Evolutionary conservation across 2,113 vertebrate genomes (phyloP).

Genomic region (Gymnocephalus cernua): DNA sequence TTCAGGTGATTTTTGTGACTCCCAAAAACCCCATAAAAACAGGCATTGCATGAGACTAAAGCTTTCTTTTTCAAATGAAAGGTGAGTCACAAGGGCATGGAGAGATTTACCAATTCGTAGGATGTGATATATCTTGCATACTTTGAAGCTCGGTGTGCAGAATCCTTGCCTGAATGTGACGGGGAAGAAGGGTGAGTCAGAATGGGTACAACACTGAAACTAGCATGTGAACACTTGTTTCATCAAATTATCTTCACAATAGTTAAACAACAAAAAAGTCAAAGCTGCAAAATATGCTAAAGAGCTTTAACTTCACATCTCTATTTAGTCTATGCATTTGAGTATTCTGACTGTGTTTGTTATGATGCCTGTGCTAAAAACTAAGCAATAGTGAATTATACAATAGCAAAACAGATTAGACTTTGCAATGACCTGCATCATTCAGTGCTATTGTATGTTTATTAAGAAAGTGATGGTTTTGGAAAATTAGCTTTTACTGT

Average conservation of each 20-base stretch:
- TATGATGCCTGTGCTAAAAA: background rate
- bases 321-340: background rate
- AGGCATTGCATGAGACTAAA: conserved; percentile 5
- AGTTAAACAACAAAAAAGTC: background rate
- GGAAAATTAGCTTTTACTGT: background rate
- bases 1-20: conserved; percentile 11
- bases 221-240: background rate
- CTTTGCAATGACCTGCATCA: background rate
- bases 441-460: background rate
- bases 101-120: conserved; percentile 1
- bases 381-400: background rate
- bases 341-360: background rate
- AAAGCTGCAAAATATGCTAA: background rate
- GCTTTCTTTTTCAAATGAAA: conserved; percentile 25
- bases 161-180: conserved; percentile 5
- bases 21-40: background rate
- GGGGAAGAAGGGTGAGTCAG: conserved; percentile 12
- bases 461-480: background rate
- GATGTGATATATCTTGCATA: background rate
- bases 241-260: conserved; percentile 1
- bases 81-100: conserved; percentile 1
- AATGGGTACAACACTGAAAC: conserved; percentile 1
- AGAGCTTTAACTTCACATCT: background rate
- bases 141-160: conserved; percentile 8
- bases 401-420: background rate